Percentiles rank a stretch among this genome's conserved stretches.
These are phyloP conservation scores for Seira musarum DNA, from an alignment of 2,888 invertebrate genomes.

Conservation along the genomic window DNA sequence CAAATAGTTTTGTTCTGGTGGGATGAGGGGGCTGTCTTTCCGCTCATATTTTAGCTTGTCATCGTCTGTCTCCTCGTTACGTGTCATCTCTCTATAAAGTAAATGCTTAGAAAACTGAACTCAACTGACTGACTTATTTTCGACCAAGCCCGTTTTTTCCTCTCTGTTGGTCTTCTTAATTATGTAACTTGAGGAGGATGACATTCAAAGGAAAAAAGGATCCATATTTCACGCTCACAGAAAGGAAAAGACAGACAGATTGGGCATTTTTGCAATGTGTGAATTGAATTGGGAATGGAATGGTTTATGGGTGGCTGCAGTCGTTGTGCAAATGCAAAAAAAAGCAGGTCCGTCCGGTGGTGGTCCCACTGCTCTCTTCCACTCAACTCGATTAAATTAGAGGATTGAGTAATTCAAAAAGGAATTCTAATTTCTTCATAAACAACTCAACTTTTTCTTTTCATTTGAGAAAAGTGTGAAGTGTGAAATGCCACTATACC, in stretches of 20 bases:
- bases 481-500: background rate
- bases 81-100: too few relatives aligned
- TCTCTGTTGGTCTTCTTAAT: background rate
- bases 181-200: background rate
- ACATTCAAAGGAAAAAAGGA: background rate
- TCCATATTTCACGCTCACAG: background rate
- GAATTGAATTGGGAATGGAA: background rate
- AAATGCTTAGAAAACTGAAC: too few relatives aligned
- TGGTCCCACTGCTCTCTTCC: background rate
- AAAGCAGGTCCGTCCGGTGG: background rate
- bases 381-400: conserved; percentile 15
- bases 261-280: background rate
- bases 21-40: background rate
- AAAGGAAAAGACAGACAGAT: background rate
- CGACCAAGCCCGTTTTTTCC: conserved; percentile 1
- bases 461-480: background rate
- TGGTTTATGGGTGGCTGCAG: background rate
- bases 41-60: conserved; percentile 7
- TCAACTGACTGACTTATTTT: too few relatives aligned
- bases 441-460: background rate
- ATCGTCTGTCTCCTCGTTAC: background rate
- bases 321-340: too few relatives aligned
- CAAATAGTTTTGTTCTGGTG: background rate
- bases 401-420: conserved; percentile 12
- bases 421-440: conserved; percentile 10